These are phyloP conservation scores for Pseudochromis fuscus DNA, from an alignment of 2,797 vertebrate species.

Conservation along the genomic window DNA sequence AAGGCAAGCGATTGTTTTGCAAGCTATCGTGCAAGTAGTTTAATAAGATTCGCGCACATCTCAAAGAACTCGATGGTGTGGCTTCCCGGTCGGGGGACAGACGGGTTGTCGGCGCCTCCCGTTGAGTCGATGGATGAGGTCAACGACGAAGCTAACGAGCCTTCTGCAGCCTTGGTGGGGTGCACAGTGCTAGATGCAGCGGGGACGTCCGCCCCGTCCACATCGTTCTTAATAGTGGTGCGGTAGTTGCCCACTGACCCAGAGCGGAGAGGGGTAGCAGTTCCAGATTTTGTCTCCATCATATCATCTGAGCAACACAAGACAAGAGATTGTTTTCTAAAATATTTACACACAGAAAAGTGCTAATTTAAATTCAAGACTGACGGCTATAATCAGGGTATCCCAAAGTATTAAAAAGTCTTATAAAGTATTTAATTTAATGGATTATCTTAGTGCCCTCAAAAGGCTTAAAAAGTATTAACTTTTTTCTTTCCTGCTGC, in stretches of 20 bases:
- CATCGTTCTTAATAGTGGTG: slow-evolving; percentile 90
- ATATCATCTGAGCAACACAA: slow-evolving; percentile 89
- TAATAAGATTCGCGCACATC: slow-evolving; percentile 99
- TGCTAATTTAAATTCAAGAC: too few species aligned
- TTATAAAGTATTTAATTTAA: too few species aligned
- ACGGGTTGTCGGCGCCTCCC: slow-evolving; percentile 76
- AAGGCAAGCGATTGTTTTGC: slow-evolving; percentile 83
- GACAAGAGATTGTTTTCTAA: slow-evolving; percentile 13
- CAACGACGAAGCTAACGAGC: slow-evolving; percentile 92
- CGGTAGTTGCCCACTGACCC: slow-evolving; percentile 93
- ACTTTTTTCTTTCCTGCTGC: too few species aligned
- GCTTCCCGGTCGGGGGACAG: slow-evolving; percentile 92
- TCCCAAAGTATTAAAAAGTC: too few species aligned
- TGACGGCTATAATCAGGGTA: background rate
- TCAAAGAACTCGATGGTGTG: slow-evolving; percentile 99
- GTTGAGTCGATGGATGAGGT: slow-evolving; percentile 94
- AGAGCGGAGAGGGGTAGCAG: slow-evolving; percentile 93
- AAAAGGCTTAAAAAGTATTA: too few species aligned
- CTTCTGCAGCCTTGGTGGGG: slow-evolving; percentile 87
- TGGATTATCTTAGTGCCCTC: too few species aligned
- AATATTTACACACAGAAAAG: background rate
- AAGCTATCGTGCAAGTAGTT: slow-evolving; percentile 98
- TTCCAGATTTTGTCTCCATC: slow-evolving; percentile 93
- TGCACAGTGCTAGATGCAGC: slow-evolving; percentile 68
- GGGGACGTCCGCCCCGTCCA: slow-evolving; percentile 82